Evolutionary conservation across 1,140 invertebrate genomes (phyloP), one percentile per base, ranked within the genome.

Genomic region (Thrips palmi): DNA sequence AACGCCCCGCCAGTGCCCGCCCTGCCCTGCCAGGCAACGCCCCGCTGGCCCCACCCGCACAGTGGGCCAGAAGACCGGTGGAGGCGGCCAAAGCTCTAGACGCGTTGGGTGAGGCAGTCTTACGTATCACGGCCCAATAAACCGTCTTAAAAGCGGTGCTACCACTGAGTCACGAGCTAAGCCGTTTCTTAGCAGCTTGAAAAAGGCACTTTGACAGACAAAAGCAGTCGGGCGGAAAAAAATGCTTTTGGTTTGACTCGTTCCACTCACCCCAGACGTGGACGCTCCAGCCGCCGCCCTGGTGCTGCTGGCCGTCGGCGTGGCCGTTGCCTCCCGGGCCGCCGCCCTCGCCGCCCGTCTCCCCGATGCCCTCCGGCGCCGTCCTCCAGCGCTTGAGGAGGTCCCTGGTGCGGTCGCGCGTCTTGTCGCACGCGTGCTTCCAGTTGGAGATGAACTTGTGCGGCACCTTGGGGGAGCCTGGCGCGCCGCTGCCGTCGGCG

Each of bases 261-360:
- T n/a, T n/a, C n/a, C n/a, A 61, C 66, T 67, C 57, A 76, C 73
- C 70, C 71, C 71, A 75, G 39, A 76, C 68, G 47, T 76, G 71
- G 11, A 74, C 71, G 50, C 72, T 75, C 73, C 71, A 74, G 23
- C 67, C 65, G 25, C 53, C 53, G 50, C 40, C 15, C 33, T 39
- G 18, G 12, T 43, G 24, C 30, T 20, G 17, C 37, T 39, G 30
- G 7, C 30, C 34, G 12, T 42, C 41, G 22, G 47, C 43, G 40
- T 54, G n/a, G n/a, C n/a, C n/a, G n/a, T n/a, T n/a, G 41, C 43
- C 19, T 41, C 43, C 51, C 55, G 58, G n/a, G 33, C 52, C 52
- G 21, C 39, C 48, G 19, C 51, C 54, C 21, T 48, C 47, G 25
- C 52, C 49, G 19, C 48, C 30, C 25, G 49, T 44, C 15, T 44